Percentiles rank a stretch among this genome's conserved stretches.
These are phyloP conservation scores for Coregonus clupeaformis DNA, from an alignment of 2,113 vertebrate species.

Conservation along the genomic window DNA sequence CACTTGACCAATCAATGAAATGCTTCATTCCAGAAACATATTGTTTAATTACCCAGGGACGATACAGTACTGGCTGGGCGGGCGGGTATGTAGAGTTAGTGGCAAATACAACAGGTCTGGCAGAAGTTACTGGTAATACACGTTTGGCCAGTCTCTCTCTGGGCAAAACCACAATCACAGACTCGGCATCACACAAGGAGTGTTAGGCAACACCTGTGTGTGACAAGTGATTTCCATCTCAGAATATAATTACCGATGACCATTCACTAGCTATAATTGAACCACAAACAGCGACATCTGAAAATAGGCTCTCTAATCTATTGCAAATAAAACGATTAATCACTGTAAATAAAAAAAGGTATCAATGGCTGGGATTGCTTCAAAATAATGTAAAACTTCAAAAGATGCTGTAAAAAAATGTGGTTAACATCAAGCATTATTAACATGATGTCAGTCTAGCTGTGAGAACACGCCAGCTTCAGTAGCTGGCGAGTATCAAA, in stretches of 20 bases:
- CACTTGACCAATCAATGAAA: neutral
- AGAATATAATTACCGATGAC: neutral
- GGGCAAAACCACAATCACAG: conserved; percentile 37
- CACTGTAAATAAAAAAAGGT: no score
- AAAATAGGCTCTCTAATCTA: no score
- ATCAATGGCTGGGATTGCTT: no score
- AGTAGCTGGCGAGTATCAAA: no score
- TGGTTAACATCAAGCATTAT: no score
- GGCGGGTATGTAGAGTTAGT: conserved; percentile 39
- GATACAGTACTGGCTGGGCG: conserved; percentile 40
- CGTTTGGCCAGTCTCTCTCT: conserved; percentile 65
- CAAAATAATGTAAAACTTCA: no score
- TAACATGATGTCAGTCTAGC: no score
- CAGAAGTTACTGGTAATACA: conserved; percentile 58
- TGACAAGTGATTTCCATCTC: conserved; percentile 20
- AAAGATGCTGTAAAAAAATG: no score
- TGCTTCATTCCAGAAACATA: neutral
- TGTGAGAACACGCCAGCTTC: no score
- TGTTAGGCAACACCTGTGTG: neutral
- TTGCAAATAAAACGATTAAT: no score
- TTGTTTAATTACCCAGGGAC: conserved; percentile 1
- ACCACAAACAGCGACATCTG: no score
- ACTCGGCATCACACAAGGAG: conserved; percentile 38
- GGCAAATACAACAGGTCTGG: conserved; percentile 49
- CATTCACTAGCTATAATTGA: no score